Evolutionary conservation across 2,797 vertebrate genomes (phyloP), one percentile per base, ranked within the genome.

Genomic region (Dermochelys coriacea): DNA sequence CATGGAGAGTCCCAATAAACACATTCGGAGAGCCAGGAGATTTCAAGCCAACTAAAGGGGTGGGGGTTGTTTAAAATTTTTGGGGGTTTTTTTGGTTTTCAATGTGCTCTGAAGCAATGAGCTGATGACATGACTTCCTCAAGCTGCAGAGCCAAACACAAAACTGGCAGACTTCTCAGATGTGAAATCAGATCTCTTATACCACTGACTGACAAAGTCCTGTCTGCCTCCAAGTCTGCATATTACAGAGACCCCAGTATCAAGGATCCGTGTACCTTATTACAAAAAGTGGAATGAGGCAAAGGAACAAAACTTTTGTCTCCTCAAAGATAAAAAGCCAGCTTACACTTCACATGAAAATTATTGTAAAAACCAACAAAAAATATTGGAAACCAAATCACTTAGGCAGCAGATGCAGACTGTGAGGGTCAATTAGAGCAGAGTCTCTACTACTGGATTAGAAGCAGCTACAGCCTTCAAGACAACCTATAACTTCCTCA

Each of bases 361-460:
- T 3, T 61, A 8, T 71, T 57, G 86, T 16, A 80, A 94, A 87
- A 12, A 2, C 6, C 10, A 34, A 88, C 47, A 11, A 75, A 90
- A 91, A 84, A 50, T 41, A 41, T 27, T 87, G 55, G 23, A 51
- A 89, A 86, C 37, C 12, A 90, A 50, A 1, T 12, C 86, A 12
- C 4, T 25, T 0, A 52, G 1, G 9, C 8, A 77, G 2, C 2
- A 89, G 5, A 1, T 37, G 5, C 55, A 71, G 14, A 83, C 9
- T 37, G 61, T 19, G 8, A 95, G 23, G 21, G 41, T 4, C 54
- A 59, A 59, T 19, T 77, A 57, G 55, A 57, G 21, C 5, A 61
- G 51, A 15, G 81, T 37, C 19, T 6, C 0, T 15, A 94, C 68
- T 31, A 77, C n/a, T 11, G 19, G 9, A 85, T 5, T 86, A 37